Percentiles rank a stretch among this genome's conserved stretches.
These are phyloP conservation scores for Takifugu flavidus DNA, from an alignment of 2,113 vertebrate species.

Conservation along the genomic window DNA sequence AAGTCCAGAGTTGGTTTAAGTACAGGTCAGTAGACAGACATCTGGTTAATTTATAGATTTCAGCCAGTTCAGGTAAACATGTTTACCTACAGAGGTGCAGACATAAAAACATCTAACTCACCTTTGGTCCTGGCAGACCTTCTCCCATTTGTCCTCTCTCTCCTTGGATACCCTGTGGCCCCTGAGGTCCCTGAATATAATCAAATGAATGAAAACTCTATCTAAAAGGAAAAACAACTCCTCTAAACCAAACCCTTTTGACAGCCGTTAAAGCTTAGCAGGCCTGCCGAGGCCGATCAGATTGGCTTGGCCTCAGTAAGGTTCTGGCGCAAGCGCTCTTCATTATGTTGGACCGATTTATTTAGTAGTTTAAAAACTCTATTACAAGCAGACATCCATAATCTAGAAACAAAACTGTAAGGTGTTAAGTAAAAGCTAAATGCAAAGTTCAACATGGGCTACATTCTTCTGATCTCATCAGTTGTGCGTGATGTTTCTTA, in stretches of 20 bases:
- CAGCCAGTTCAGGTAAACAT: too few relatives aligned
- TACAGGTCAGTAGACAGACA: neutral
- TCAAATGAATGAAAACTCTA: neutral
- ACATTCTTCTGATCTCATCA: neutral
- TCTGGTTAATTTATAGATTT: constrained; percentile 3
- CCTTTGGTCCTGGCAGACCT: constrained; percentile 86
- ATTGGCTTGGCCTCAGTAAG: too few relatives aligned
- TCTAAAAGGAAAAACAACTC: neutral
- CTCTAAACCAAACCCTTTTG: neutral
- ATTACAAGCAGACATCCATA: too few relatives aligned
- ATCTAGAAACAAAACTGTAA: too few relatives aligned
- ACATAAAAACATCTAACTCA: constrained; percentile 48
- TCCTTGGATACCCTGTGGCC: constrained; percentile 84
- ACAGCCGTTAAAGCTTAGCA: neutral
- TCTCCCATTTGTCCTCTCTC: constrained; percentile 83
- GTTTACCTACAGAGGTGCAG: neutral
- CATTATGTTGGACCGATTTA: too few relatives aligned
- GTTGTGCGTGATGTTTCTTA: constrained; percentile 54
- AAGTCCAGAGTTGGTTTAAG: constrained; percentile 16
- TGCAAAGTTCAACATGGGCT: too few relatives aligned
- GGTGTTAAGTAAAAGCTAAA: too few relatives aligned
- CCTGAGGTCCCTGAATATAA: constrained; percentile 81
- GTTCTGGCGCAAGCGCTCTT: too few relatives aligned
- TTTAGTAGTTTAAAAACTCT: too few relatives aligned
- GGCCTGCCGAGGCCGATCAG: too few relatives aligned